phyloP scores from a whole-genome alignment of 2,797 vertebrate genomes.

The Phalanger gymnotis region DNA sequence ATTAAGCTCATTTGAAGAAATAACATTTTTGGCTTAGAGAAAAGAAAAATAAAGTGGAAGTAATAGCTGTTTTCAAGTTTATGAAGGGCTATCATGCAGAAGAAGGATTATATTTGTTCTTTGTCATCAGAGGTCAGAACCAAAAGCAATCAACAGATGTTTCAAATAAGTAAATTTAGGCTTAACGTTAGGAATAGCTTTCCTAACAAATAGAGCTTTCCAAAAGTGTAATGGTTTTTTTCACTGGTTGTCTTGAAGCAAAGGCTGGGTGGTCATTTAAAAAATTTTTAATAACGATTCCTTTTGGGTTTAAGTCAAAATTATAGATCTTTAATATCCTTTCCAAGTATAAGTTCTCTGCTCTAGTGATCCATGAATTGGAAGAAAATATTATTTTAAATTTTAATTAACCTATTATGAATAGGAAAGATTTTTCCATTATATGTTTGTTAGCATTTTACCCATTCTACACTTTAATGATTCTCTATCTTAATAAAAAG shows the following conservation, averaged over 20 bases:
- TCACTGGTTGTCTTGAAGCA: background rate
- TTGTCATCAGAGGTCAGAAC: background rate
- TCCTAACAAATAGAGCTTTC: background rate
- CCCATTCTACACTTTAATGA: background rate
- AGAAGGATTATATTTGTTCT: background rate
- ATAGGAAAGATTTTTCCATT: background rate
- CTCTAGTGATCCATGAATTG: background rate
- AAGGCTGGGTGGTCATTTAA: background rate
- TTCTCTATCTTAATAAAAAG: background rate
- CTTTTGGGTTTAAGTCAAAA: background rate
- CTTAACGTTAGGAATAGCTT: background rate
- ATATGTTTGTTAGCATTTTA: background rate
- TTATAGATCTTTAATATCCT: background rate
- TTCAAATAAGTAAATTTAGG: background rate
- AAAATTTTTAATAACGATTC: background rate
- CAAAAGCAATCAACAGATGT: background rate
- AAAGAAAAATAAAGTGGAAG: background rate
- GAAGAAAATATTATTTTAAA: background rate
- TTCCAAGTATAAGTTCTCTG: background rate
- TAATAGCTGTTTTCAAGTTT: background rate
- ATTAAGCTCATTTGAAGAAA: background rate
- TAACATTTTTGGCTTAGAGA: background rate
- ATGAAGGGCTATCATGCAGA: background rate
- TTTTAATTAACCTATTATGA: background rate
- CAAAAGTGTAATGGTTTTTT: background rate